phyloP scores from a whole-genome alignment of 1,140 invertebrate species.

The Bactericera cockerelli region DNA sequence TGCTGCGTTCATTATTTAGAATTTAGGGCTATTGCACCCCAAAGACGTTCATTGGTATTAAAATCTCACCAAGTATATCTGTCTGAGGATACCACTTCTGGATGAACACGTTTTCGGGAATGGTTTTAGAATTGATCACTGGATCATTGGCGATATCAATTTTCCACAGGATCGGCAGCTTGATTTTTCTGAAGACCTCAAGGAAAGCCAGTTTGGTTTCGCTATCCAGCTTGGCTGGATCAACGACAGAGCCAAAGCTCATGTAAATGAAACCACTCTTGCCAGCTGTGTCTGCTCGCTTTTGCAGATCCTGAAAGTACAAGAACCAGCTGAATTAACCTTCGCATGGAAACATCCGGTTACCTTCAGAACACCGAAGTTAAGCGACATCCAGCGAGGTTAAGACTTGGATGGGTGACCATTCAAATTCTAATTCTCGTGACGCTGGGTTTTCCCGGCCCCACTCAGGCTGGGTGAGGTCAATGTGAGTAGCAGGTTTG shows the following conservation, averaged over 20 bases:
- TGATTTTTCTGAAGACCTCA: not conserved
- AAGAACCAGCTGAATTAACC: too few species aligned
- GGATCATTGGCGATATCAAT: not conserved
- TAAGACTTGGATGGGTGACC: too few species aligned
- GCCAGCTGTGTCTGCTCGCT: not conserved
- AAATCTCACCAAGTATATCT: constrained; percentile 12
- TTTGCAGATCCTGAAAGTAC: not conserved
- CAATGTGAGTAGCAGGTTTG: too few species aligned
- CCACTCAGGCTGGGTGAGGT: too few species aligned
- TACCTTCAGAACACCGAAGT: too few species aligned
- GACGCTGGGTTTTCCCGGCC: too few species aligned
- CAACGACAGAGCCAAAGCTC: not conserved
- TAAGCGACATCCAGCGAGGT: too few species aligned
- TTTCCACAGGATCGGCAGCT: not conserved
- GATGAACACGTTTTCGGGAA: constrained; percentile 6
- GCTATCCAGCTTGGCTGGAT: not conserved
- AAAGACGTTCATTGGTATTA: too few species aligned
- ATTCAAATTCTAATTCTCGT: too few species aligned
- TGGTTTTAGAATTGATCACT: not conserved
- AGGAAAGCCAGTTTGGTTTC: not conserved
- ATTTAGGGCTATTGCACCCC: too few species aligned
- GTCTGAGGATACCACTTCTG: constrained; percentile 14
- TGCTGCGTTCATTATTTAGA: too few species aligned
- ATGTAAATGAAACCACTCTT: not conserved
- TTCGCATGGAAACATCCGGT: too few species aligned